Base-by-base conservation (phyloP, 92 coral and sea anemone species). In the Palythoa grandis region DNA sequence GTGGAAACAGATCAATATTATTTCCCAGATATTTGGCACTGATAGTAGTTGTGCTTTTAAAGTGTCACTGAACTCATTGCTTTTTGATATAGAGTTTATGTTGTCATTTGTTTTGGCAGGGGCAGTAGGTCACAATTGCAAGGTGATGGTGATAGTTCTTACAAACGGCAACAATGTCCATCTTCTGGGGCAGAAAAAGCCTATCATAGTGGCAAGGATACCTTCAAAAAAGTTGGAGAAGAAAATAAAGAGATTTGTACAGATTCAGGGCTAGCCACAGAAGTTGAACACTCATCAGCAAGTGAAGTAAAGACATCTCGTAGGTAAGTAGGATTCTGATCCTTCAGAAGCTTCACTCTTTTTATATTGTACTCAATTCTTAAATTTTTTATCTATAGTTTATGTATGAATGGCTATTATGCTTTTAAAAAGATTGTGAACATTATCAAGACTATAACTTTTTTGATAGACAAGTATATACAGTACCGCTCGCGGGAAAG, bases 111-210 rank as follows among this genome's bases (percentile, higher is more conserved):
- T 80, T 80, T 1, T 65, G 60, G 23, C 74, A 63, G 74, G 85
- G 58, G 85, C 52, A 24, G 66, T n/a, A 80, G 73, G 72, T 66
- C 85, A 66, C 35, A 16, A 10, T 61, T 79, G 67, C 72, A 63
- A 63, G 60, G 39, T 12, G 70, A 70, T 65, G 61, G 39, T 25
- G 82, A 9, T 20, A 57, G 9, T 12, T 61, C 69, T 10, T 68
- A 50, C 37, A 61, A 52, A 70, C 54, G 29, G 38, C 52, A 63
- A 35, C 70, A 15, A 17, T 29, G 35, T 29, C 83, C 73, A 19
- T 63, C 84, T 0, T 65, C 84, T 39, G 39, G 47, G 66, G 25
- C 39, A 43, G 74, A 80, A 3, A 56, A 80, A 17, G 29, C 74
- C 7, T 65, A 48, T 65, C 60, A 66, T 63, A 25, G 20, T 25